phyloP scores from a whole-genome alignment of 2,888 invertebrate species.

The Tinea pellionella region DNA sequence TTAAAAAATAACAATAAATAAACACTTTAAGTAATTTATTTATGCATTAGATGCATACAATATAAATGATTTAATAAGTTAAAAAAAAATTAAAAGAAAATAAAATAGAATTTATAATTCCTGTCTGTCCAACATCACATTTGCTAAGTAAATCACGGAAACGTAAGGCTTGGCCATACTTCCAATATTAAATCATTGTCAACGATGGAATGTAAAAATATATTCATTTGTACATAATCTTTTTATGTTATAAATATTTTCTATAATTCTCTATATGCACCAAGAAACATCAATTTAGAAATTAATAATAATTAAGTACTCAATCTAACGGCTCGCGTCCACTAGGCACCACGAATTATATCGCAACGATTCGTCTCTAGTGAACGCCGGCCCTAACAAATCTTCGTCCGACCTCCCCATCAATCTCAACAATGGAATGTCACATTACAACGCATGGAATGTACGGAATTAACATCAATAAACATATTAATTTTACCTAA shows the following conservation, averaged over 20 bases:
- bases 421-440: conserved; percentile 20
- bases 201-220: conserved; percentile 68
- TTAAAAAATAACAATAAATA: conserved; percentile 9
- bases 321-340: neutral
- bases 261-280: conserved; percentile 65
- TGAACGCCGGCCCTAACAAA: no score
- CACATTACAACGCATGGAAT: conserved; percentile 22
- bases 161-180: conserved; percentile 58
- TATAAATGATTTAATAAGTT: conserved; percentile 23
- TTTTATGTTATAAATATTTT: conserved; percentile 48
- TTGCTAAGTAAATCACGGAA: conserved; percentile 61
- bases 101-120: conserved; percentile 68
- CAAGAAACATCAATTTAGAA: conserved; percentile 31
- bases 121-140: conserved; percentile 62
- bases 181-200: conserved; percentile 40
- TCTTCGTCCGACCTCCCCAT: conserved; percentile 20
- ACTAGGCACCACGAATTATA: neutral
- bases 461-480: conserved; percentile 12
- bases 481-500: conserved; percentile 10
- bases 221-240: conserved; percentile 67
- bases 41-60: conserved; percentile 59
- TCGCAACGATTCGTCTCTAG: no score
- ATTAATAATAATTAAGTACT: conserved; percentile 10
- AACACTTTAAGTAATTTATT: conserved; percentile 31
- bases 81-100: conserved; percentile 49